phyloP scores from a whole-genome alignment of 1,140 invertebrate genomes.

The Panulirus ornatus region DNA sequence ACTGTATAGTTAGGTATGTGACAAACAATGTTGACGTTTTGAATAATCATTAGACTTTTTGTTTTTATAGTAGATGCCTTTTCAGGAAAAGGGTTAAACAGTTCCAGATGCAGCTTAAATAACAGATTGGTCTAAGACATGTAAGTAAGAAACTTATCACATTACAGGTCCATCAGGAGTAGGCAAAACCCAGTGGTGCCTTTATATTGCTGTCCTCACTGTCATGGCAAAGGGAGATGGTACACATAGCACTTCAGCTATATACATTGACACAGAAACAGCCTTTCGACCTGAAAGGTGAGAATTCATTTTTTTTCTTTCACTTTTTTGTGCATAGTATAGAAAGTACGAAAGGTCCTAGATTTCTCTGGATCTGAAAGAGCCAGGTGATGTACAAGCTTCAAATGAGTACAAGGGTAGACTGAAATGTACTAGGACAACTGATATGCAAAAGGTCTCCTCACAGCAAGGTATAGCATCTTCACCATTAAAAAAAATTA shows the following conservation, averaged over 20 bases:
- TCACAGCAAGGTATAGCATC: no score
- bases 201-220: background rate
- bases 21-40: background rate
- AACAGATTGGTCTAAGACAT: background rate
- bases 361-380: no score
- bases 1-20: background rate
- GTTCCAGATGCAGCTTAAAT: no score
- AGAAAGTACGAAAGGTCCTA: no score
- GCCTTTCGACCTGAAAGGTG: slow-evolving; percentile 46
- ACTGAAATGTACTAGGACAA: no score
- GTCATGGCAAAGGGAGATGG: no score
- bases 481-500: no score
- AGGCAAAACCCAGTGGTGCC: slow-evolving; percentile 58
- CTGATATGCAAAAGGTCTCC: no score
- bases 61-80: background rate
- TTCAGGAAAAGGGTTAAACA: background rate
- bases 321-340: no score
- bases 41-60: background rate
- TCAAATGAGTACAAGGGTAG: no score
- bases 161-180: slow-evolving; percentile 34
- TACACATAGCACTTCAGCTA: background rate
- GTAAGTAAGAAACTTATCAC: background rate
- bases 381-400: no score
- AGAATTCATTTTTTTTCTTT: background rate
- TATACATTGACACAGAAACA: slow-evolving; percentile 60